A percentile compares a stretch with the other conserved stretches of the same genome.
These are phyloP conservation scores for Cryptocephalus primarius DNA, from an alignment of 2,888 invertebrate species.

Conservation along the genomic window DNA sequence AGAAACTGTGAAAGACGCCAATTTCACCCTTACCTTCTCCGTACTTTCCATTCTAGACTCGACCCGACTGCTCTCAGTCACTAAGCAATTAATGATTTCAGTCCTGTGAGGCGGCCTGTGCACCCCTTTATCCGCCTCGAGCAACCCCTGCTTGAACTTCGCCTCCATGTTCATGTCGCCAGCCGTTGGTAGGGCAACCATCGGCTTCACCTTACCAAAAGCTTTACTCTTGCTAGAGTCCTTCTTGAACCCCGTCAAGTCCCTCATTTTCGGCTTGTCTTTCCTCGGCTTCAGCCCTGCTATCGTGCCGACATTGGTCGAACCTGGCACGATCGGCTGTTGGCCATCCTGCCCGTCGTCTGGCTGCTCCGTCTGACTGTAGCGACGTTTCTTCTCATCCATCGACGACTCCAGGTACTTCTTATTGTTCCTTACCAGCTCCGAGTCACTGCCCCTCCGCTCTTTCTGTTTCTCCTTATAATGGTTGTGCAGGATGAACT, in stretches of 20 bases:
- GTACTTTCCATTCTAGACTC: constrained; percentile 1
- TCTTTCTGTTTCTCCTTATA: constrained; percentile 37
- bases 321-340: constrained; percentile 40
- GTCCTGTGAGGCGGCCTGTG: constrained; percentile 31
- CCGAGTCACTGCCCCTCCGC: constrained; percentile 43
- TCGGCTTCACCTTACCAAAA: constrained; percentile 38
- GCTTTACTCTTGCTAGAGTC: constrained; percentile 37
- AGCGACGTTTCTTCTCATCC: constrained; percentile 54
- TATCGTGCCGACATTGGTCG: constrained; percentile 60
- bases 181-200: constrained; percentile 32
- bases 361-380: constrained; percentile 41
- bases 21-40: constrained; percentile 16
- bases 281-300: constrained; percentile 36
- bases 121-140: constrained; percentile 37
- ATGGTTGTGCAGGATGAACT: constrained; percentile 27
- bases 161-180: constrained; percentile 43
- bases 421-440: constrained; percentile 29
- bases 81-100: constrained; percentile 17
- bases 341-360: constrained; percentile 20
- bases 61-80: constrained; percentile 8
- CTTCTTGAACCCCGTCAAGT: constrained; percentile 33
- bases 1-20: not conserved
- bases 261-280: constrained; percentile 32
- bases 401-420: constrained; percentile 46
- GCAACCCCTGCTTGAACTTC: constrained; percentile 46